Evolutionary conservation across 2,113 vertebrate species (phyloP), one percentile per base, ranked within the genome.

Genomic region (Anguilla rostrata): DNA sequence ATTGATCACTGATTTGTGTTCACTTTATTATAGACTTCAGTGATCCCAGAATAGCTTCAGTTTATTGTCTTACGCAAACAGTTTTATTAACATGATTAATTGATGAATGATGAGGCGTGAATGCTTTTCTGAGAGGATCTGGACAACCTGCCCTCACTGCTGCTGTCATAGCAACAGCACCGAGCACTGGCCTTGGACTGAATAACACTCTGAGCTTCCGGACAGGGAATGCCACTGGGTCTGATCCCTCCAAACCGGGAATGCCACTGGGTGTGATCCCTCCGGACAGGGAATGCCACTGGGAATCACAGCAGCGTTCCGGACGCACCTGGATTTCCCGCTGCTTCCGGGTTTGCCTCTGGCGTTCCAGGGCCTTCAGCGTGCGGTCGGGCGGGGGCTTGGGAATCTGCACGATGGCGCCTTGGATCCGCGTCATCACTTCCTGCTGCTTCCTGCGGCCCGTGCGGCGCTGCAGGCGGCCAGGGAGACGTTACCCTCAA

Each of bases 321-420:
- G 53, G n/a, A 87, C 83, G 90, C 90, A 98, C 98, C 95, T 97
- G 95, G 85, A 94, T 96, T 90, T 98, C 95, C 84, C 87, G 95
- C 89, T 95, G 94, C 91, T 93, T 96, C 88, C 53, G 86, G 4
- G 92, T 94, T 87, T 95, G 92, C 26, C 92, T 86, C 84, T 91
- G 95, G 22, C 88, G 90, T 87, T 96, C 95, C 0, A 88, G 87
- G 84, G 92, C 92, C 92, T 95, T 93, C 87, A 95, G 81, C 16
- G 91, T 92, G 0, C 87, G 91, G 85, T 92, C 95, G 40, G 90
- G 87, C 41, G 90, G 86, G 20, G 95, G 95, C 87, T 96, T 97
- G 15, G 96, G 96, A 87, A 96, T 92, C 84, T 95, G 95, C 86
- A 96, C 91, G 84, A 92, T 56, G 1, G 95, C 91, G 78, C 91